Percentiles rank a stretch among this genome's conserved stretches.
These are phyloP conservation scores for Tursiops truncatus DNA, from an alignment of 2,113 vertebrate species.

Conservation along the genomic window DNA sequence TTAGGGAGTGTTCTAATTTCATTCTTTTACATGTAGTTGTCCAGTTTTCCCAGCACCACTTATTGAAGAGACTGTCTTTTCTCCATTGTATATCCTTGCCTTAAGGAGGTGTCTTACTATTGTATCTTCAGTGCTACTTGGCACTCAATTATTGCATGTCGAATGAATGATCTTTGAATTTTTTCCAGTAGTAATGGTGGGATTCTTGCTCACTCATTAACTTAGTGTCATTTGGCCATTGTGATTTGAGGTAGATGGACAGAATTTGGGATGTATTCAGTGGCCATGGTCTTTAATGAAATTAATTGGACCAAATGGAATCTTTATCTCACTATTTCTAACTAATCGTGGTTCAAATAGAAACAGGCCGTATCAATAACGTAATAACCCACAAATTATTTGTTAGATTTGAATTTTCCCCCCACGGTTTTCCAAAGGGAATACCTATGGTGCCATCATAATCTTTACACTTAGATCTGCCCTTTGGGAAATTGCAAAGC, in stretches of 20 bases:
- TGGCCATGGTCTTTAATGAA: background rate
- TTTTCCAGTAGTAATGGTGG: background rate
- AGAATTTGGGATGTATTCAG: conserved; percentile 1
- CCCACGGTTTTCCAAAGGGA: background rate
- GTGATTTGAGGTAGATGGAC: background rate
- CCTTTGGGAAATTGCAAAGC: background rate
- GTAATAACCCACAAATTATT: background rate
- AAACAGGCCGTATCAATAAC: background rate
- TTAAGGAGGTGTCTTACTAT: background rate
- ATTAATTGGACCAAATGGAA: conserved; percentile 1
- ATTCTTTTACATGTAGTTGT: too few relatives aligned
- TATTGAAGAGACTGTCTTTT: too few relatives aligned
- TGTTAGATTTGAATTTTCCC: background rate
- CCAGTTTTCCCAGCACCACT: too few relatives aligned
- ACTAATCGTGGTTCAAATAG: conserved; percentile 8
- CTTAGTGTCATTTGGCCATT: conserved; percentile 18
- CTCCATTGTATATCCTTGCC: too few relatives aligned
- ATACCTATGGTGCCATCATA: background rate
- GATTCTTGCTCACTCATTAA: background rate
- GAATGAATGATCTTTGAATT: conserved; percentile 7
- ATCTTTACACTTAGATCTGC: background rate
- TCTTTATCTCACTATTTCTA: conserved; percentile 20
- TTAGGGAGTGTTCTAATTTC: too few relatives aligned
- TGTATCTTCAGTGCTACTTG: background rate
- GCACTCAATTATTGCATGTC: background rate